Evolutionary conservation across 2,888 invertebrate species (phyloP), one percentile per base, ranked within the genome.

Genomic region (Perizoma affinitatum): DNA sequence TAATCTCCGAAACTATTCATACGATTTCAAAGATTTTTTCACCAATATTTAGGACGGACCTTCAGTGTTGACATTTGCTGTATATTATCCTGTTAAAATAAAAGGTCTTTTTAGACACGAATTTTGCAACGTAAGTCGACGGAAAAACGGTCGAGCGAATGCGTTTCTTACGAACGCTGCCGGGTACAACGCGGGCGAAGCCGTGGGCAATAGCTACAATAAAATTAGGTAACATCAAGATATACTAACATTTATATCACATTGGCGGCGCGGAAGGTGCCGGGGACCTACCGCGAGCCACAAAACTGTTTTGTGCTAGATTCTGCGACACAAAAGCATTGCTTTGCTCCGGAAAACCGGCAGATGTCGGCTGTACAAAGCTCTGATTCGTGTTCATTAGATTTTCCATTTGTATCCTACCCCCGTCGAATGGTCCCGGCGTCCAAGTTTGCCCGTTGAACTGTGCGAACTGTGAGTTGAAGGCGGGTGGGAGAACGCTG

Each of bases 231-330:
- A 22, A 22, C 22, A 22, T 22, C 22, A 22, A 22, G 22, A 22
- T 22, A 22, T 2, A 22, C 22, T 22, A n/a, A n/a, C n/a, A 22
- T 22, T 22, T 22, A 22, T 22, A 22, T 49, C 45, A 59, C 59
- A 59, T 45, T 0, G 59, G 59, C 11, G 59, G 59, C 5, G 59
- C 59, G 0, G 54, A 35, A 4, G 59, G 58, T 4, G 35, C 40
- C 4, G 58, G 54, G 0, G 59, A 48, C 11, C 10, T 43, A 41
- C 34, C 7, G 4, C 38, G 36, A 43, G 48, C 48, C n/a, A 33
- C 52, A 6, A 47, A 52, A 8, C 58, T 47, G 40, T 51, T 55
- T 8, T 49, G 11, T 5, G 36, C 35, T 8, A 52, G 8, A 44
- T 41, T 38, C 33, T 40, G 40, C 0, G 41, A 33, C 8, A 7